Percentiles rank a stretch among this genome's conserved stretches.
These are phyloP conservation scores for Ciona savignyi DNA, from an alignment of 23 tunicate species.

Conservation along the genomic window DNA sequence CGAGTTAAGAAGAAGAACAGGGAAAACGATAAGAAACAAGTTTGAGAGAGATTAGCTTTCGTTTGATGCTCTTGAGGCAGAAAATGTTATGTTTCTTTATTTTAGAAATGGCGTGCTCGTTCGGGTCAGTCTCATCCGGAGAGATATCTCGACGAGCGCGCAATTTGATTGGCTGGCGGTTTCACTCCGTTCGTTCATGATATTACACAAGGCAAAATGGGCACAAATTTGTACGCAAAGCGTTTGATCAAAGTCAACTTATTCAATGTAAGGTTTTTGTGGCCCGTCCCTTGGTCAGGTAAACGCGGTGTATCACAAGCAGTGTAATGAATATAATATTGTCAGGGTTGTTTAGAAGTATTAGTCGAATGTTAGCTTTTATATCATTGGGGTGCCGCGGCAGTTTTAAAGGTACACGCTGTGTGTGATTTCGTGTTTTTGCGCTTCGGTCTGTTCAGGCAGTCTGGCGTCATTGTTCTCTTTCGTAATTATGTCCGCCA, in stretches of 20 bases:
- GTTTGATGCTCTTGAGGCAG: not conserved
- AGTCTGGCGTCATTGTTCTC: constrained; percentile 67
- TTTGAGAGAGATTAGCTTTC: not conserved
- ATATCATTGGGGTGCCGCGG: constrained; percentile 5
- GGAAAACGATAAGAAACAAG: not conserved
- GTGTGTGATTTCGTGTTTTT: constrained; percentile 12
- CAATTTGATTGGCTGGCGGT: constrained; percentile 51
- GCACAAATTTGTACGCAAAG: constrained; percentile 78
- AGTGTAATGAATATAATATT: not conserved
- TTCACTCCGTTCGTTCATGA: constrained; percentile 34
- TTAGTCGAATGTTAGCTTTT: constrained; percentile 1
- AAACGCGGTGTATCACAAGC: not conserved
- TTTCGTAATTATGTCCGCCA: constrained; percentile 86
- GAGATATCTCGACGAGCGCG: constrained; percentile 1
- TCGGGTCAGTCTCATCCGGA: constrained; percentile 41
- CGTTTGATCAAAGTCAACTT: constrained; percentile 70
- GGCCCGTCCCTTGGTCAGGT: not conserved
- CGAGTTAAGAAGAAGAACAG: not conserved
- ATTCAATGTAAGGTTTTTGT: constrained; percentile 14
- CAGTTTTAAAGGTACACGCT: constrained; percentile 18
- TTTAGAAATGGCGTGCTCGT: constrained; percentile 37
- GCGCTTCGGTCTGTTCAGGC: constrained; percentile 5
- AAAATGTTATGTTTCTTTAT: constrained; percentile 26
- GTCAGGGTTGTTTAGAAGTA: not conserved
- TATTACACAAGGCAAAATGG: constrained; percentile 38